These are phyloP conservation scores for Strigops habroptila DNA, from an alignment of 2,113 vertebrate species.

Conservation along the genomic window DNA sequence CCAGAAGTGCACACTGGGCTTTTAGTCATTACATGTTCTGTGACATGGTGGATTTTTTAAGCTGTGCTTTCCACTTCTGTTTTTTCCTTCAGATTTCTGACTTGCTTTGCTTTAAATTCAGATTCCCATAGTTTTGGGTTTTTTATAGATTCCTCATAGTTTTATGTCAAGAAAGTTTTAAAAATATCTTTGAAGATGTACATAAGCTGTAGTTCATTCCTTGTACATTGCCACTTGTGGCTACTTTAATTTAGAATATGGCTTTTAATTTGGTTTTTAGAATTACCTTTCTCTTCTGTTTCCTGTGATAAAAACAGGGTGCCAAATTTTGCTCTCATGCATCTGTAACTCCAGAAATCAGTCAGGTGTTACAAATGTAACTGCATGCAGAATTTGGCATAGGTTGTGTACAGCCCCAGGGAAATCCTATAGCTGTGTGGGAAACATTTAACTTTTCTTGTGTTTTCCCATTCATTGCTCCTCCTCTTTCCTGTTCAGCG, in stretches of 20 bases:
- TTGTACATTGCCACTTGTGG: not conserved
- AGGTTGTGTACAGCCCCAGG: not conserved
- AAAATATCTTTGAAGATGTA: not conserved
- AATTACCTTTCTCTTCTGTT: not conserved
- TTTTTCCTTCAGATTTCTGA: not conserved
- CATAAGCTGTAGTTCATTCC: not conserved
- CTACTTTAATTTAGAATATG: not conserved
- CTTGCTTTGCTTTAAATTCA: not conserved
- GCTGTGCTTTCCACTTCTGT: not conserved
- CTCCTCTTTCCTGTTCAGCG: constrained; percentile 8
- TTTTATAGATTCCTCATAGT: not conserved
- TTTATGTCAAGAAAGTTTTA: not conserved
- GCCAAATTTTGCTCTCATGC: rapidly evolving
- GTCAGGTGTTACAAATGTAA: not conserved
- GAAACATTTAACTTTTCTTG: constrained; percentile 1
- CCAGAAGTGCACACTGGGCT: not conserved
- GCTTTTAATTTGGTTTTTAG: not conserved
- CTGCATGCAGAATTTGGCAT: not conserved
- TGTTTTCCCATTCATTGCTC: not conserved
- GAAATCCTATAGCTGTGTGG: constrained; percentile 37
- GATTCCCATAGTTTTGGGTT: not conserved
- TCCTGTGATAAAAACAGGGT: not conserved
- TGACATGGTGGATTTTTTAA: not conserved
- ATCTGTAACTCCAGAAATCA: not conserved
- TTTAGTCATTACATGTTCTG: not conserved